Percentiles rank a stretch among this genome's conserved stretches.
Conservation (phyloP, 2,888 invertebrate genomes). For the Dicyrtomina minuta region DNA sequence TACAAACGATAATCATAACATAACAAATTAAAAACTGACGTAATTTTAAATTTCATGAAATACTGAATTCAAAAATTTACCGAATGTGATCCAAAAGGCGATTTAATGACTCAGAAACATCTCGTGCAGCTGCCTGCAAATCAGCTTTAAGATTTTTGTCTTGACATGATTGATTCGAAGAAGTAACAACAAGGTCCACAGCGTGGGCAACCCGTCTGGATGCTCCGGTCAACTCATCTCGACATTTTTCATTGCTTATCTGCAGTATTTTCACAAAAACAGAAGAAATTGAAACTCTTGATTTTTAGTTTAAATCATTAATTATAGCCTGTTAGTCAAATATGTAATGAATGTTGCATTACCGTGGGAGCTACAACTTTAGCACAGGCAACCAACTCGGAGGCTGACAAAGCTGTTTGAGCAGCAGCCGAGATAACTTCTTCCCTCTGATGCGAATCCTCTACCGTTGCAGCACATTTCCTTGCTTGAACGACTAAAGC, state of each 20-base stretch:
- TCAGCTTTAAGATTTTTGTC: slow-evolving; percentile 72
- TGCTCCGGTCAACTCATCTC: slow-evolving; percentile 88
- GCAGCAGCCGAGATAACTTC: slow-evolving; percentile 93
- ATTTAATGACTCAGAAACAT: slow-evolving; percentile 85
- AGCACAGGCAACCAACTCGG: slow-evolving; percentile 94
- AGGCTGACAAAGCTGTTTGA: slow-evolving; percentile 94
- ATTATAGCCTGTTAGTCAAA: neutral
- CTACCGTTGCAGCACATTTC: slow-evolving; percentile 84
- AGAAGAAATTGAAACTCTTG: neutral
- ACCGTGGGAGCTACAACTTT: slow-evolving; percentile 87
- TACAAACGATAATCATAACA: neutral
- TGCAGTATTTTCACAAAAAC: slow-evolving; percentile 20
- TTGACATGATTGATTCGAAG: slow-evolving; percentile 72
- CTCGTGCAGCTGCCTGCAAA: slow-evolving; percentile 78
- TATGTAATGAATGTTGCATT: slow-evolving; percentile 55
- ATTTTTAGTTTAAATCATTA: neutral
- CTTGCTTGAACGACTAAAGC: slow-evolving; percentile 88
- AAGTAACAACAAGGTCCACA: slow-evolving; percentile 82
- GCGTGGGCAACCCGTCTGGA: slow-evolving; percentile 89
- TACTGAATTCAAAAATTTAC: slow-evolving; percentile 54
- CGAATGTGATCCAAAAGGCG: slow-evolving; percentile 88
- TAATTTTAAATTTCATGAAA: no score
- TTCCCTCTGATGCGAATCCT: slow-evolving; percentile 78
- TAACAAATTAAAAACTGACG: neutral
- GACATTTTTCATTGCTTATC: slow-evolving; percentile 55